These are phyloP conservation scores for Regulus satrapa DNA, from an alignment of 2,113 vertebrate species.

Conservation along the genomic window DNA sequence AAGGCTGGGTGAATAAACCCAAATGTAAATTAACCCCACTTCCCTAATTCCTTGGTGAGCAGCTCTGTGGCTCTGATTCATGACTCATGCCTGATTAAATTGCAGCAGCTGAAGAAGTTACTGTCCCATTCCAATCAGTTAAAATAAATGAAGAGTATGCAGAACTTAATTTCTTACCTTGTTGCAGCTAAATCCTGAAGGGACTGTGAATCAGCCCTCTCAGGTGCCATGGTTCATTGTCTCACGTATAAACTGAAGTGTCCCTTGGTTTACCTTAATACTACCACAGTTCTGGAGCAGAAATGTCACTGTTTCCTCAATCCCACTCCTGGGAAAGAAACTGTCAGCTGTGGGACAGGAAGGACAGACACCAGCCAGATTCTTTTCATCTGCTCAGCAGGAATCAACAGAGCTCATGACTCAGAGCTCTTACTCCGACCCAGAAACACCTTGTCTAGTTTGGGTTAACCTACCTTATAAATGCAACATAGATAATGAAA, in stretches of 20 bases:
- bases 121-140: not conserved
- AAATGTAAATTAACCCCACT: not conserved
- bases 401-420: not conserved
- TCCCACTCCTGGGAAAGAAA: not conserved
- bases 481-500: not conserved
- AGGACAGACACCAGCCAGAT: fast-evolving
- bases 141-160: not conserved
- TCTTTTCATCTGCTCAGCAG: not conserved
- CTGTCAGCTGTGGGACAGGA: not conserved
- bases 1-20: not conserved
- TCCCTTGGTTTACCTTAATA: not conserved
- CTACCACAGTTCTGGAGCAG: not conserved
- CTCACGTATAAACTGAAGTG: not conserved
- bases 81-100: not conserved
- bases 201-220: not conserved
- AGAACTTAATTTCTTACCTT: not conserved
- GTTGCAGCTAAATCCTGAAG: not conserved
- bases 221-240: not conserved
- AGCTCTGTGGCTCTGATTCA: not conserved
- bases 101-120: not conserved
- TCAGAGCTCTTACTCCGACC: not conserved
- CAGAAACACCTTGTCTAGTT: not conserved
- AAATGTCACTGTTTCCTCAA: not conserved
- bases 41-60: not conserved
- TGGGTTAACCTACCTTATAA: not conserved